phyloP scores from a whole-genome alignment of 35 echinoderm and acorn worm genomes.

The Apostichopus californicus region DNA sequence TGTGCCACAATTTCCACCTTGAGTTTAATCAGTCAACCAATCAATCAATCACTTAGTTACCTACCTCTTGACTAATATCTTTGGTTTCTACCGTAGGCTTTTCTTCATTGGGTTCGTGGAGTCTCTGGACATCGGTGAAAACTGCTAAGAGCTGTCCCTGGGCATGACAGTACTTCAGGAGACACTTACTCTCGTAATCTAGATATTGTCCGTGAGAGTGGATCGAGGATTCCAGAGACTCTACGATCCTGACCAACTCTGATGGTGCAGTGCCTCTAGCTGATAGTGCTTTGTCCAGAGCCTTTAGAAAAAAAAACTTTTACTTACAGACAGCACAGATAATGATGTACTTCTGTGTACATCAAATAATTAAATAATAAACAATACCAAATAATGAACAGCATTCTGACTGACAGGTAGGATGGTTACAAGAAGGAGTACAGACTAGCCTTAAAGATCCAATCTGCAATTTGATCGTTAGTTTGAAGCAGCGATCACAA shows the following conservation, averaged over 20 bases:
- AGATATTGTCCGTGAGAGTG: constrained; percentile 63
- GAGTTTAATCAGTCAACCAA: no score
- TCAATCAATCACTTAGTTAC: background rate
- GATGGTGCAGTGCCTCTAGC: constrained; percentile 64
- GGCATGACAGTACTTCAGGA: constrained; percentile 86
- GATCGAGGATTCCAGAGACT: constrained; percentile 46
- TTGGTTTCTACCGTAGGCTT: background rate
- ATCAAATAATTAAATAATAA: no score
- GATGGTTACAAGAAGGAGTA: no score
- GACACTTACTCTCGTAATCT: constrained; percentile 88
- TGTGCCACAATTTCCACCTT: no score
- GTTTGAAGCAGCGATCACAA: no score
- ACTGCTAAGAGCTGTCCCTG: constrained; percentile 77
- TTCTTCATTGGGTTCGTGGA: constrained; percentile 48
- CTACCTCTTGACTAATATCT: constrained; percentile 33
- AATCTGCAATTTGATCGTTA: no score
- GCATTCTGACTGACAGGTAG: no score
- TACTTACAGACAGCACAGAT: background rate
- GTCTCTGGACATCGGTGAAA: constrained; percentile 67
- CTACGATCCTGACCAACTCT: constrained; percentile 64
- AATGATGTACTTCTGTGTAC: no score
- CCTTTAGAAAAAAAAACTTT: constrained; percentile 42
- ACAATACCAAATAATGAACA: no score
- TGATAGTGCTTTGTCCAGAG: constrained; percentile 82
- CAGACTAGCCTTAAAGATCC: no score